A percentile compares a stretch with the other conserved stretches of the same genome.
Evolutionary conservation across 2,113 vertebrate genomes (phyloP).

Genomic region (Osmerus mordax): DNA sequence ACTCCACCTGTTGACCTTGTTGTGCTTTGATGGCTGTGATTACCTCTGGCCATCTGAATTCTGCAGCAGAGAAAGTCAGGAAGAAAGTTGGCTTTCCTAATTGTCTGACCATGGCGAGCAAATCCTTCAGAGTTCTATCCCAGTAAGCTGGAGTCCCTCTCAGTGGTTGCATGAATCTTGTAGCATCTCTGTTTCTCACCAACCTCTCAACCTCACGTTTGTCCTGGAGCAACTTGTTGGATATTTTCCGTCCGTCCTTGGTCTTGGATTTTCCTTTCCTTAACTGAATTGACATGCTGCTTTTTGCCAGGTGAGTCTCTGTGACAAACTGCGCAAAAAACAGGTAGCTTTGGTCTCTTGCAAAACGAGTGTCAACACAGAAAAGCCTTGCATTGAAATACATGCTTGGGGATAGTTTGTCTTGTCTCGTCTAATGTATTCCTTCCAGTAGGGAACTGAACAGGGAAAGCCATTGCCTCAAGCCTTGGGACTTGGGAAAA

Average conservation of each 20-base stretch:
- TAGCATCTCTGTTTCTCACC: not conserved
- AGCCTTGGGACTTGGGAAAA: not conserved
- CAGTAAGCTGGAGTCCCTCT: constrained; percentile 23
- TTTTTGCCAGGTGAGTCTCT: not conserved
- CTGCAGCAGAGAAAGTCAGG: constrained; percentile 9
- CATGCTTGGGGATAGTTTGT: not conserved
- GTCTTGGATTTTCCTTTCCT: constrained; percentile 18
- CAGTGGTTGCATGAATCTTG: constrained; percentile 15
- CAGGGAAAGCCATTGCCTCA: not conserved
- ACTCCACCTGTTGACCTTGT: constrained; percentile 5
- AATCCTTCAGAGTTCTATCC: constrained; percentile 8
- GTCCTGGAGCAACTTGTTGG: constrained; percentile 5
- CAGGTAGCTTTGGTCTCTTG: constrained; percentile 7
- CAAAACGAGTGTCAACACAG: not conserved
- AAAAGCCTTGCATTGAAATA: constrained; percentile 9
- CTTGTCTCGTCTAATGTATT: constrained; percentile 8
- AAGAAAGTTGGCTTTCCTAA: constrained; percentile 15
- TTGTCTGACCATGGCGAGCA: constrained; percentile 8
- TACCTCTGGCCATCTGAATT: constrained; percentile 11
- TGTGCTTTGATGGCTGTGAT: constrained; percentile 18
- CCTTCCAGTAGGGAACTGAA: not conserved
- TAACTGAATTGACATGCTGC: constrained; percentile 26
- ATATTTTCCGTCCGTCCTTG: constrained; percentile 16
- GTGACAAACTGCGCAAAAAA: not conserved
- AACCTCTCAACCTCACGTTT: constrained; percentile 8